Base-by-base conservation (phyloP, 2,113 vertebrate genomes). In the Tamias sibiricus region DNA sequence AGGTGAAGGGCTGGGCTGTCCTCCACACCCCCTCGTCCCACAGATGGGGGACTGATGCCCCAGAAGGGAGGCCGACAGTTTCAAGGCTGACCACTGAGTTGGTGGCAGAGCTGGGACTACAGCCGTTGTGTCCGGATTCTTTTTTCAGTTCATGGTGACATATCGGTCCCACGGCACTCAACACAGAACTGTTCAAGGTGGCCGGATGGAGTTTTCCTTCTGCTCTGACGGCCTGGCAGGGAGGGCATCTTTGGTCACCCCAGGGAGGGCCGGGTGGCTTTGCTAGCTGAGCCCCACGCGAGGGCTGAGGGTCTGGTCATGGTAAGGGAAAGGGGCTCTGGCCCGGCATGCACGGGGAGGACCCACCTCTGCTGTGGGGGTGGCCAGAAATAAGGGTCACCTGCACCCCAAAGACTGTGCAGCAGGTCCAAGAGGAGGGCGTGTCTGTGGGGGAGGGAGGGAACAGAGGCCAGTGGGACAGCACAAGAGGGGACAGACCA, bases 171-270 rank as follows among this genome's bases (percentile, higher is more conserved):
- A 30, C 1, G 19, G 74, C 28, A 37, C 11, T 8, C 26, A 6
- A 1, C 12, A 62, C 12, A 0, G 7, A 54, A 3, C 30, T 68
- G 42, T 14, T 71, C 16, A 28, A 12, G 16, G 71, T 24, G 52
- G 20, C 40, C 59, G 4, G 20, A 26, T 13, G 52, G 47, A 68
- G 11, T n/a, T 75, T 62, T 59, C 22, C 8, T 17, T 89, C 54
- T 47, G 37, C 32, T 72, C 49, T 10, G 7, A 69, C 28, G 35
- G 81, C 79, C 37, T n/a, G 19, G 62, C 30, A 66, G 71, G 47
- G 37, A 57, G 19, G 64, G 24, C 1, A 8, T 14, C 26, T 85
- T 68, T 12, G 0, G 5, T 47, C 14, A 2, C 1, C 1, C 0
- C 3, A 35, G 35, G 24, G 71, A 14, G 20, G 40, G 40, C n/a